Conservation (phyloP, 64 coral and sea anemone genomes). For the Porites lutea region DNA sequence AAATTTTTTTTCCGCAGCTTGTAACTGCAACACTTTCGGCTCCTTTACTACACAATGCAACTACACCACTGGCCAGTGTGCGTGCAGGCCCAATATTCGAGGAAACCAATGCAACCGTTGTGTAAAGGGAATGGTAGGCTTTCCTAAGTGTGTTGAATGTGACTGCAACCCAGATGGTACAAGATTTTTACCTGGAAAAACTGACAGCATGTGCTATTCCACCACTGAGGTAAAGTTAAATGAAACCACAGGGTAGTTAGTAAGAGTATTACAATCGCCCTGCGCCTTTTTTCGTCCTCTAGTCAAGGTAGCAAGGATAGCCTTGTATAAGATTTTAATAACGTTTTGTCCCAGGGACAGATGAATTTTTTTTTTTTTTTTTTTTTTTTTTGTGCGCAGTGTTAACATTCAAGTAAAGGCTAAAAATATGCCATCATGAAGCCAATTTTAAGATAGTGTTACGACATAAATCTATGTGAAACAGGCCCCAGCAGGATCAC, state of each 20-base stretch:
- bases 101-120: conserved; percentile 55
- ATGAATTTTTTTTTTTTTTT: too few relatives aligned
- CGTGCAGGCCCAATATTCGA: conserved; percentile 51
- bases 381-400: too few relatives aligned
- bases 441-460: too few relatives aligned
- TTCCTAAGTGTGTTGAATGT: conserved; percentile 46
- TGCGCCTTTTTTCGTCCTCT: too few relatives aligned
- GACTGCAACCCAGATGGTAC: conserved; percentile 59
- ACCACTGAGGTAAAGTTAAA: conserved; percentile 4
- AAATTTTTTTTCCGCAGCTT: not conserved
- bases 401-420: too few relatives aligned
- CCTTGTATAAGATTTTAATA: too few relatives aligned
- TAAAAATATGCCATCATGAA: too few relatives aligned
- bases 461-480: too few relatives aligned
- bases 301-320: too few relatives aligned
- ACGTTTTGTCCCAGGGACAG: too few relatives aligned
- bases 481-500: too few relatives aligned
- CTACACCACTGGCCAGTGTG: conserved; percentile 46
- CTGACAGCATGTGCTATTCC: conserved; percentile 2
- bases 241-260: too few relatives aligned
- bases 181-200: conserved; percentile 3
- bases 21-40: conserved; percentile 42
- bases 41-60: conserved; percentile 48
- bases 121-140: conserved; percentile 46
- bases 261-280: not conserved